Evolutionary conservation across 2,113 vertebrate species (phyloP), one percentile per base, ranked within the genome.

Genomic region (Petroica traversi): DNA sequence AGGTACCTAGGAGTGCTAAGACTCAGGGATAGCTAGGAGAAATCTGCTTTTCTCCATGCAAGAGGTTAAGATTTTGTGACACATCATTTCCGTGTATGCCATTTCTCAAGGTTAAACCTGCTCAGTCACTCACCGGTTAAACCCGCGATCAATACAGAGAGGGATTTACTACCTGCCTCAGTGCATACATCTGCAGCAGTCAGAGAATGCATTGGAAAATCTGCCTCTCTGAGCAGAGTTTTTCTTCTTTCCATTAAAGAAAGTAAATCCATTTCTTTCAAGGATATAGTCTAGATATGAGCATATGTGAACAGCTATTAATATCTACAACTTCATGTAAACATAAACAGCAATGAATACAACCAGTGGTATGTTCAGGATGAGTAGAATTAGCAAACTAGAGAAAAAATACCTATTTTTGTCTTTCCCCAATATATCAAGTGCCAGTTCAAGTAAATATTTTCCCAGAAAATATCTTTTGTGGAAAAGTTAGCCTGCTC

Each of bases 141-240:
- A 94, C 75, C 61, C 66, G 22, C 66, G 71, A 97, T 93, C 96
- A 86, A 95, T 97, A 93, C 80, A 74, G 72, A 85, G 94, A 94
- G 76, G 73, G 64, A 96, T 97, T 98, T 97, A 96, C 69, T 93
- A 57, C 66, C 72, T 77, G 88, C 51, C 33, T 88, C n/a, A 88
- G 34, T 87, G 52, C 76, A 95, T 96, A 89, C 88, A 94, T 92
- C 81, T 89, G n/a, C 82, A 96, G 68, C 11, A 15, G 94, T 92
- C 95, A 96, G 84, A 95, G 69, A 28, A 46, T 22, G 40, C 73
- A 75, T 54, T 58, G 79, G 61, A 94, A 85, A 91, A 92, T 77
- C 71, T 43, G 64, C 40, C 54, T 69, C 63, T 84, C 72, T 74
- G 28, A 79, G 33, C 41, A 84, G 66, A 76, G 72, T 38, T 69